Base-by-base conservation (phyloP, 2,113 vertebrate species). In the Cromileptes altivelis region DNA sequence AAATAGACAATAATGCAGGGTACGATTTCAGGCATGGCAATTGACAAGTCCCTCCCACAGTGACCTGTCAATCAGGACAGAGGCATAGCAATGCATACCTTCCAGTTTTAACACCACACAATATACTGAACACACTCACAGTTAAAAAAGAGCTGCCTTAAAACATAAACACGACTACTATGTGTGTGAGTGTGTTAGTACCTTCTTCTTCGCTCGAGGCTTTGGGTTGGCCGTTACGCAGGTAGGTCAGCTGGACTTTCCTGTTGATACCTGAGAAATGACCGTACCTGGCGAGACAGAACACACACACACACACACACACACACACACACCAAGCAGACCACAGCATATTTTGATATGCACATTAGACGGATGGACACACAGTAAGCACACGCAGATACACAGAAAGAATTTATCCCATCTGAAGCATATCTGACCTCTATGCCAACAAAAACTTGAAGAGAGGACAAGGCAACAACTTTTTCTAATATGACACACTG, bases 231-330 rank as follows among this genome's bases (percentile, higher is more conserved):
- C 97, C 98, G 19, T 97, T 96, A 58, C 97, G 97, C 81, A 98
- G 94, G 83, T 99, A 99, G 10, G 97, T 99, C 85, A 99, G 86
- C 94, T 99, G 98, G 47, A 99, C 98, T 86, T 99, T 99, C 88
- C 98, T 96, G 92, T 99, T 99, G 90, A 99, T 99, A 71, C 98
- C 98, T 87, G 98, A 99, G 93, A 99, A 99, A 91, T 99, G 98
- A 5, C 98, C 98, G 6, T 99, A 99, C 98, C 98, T 99, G 93
- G 12, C n/a, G 75, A 87, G 70, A 74, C 49, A 70, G 19, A 74
- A 82, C 33, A 86, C 53, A 88, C 49, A 88, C 55, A 47, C n/a
- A 78, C 67, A 67, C n/a, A n/a, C n/a, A n/a, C n/a, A n/a, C n/a
- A 82, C 33, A 86, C 53, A 88, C 49, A 88, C 55, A 47, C n/a